Evolutionary conservation across 2,113 vertebrate genomes (phyloP), one percentile per base, ranked within the genome.

Genomic region (Empidonax traillii): DNA sequence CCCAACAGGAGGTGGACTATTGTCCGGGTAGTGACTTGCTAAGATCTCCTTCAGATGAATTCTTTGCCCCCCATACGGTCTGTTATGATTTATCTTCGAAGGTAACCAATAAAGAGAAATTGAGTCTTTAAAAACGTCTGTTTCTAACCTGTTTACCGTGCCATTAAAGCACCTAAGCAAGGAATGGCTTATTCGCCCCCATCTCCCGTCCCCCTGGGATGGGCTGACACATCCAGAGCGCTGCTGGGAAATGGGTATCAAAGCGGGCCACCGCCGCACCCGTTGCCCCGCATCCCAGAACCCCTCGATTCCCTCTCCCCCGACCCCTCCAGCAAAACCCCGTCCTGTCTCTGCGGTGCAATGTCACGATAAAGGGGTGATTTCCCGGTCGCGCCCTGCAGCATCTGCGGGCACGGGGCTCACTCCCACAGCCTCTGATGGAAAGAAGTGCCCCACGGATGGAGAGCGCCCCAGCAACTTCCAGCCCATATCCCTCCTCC

Each of bases 1-100:
- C 98, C 98, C 98, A 95, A 97, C 97, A 97, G 98, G 98, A 98
- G 98, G 97, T 94, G 97, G 96, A 96, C 97, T 98, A 96, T 98
- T 97, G 98, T 98, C 98, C 98, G 97, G 97, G 97, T 95, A 98
- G 97, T 94, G 97, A 97, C 96, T 98, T 88, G 96, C 97, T 96
- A 97, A 97, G 97, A 97, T 94, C 90, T 88, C 85, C 94, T 95
- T 96, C 47, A 96, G 97, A 96, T 96, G 96, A 89, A 96, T 98
- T 95, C 88, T 97, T 94, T 96, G 94, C 96, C 93, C 95, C 92
- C 90, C 47, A 56, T 88, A 66, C 91, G 12, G 67, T 14, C 76
- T 95, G 94, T 73, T 89, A 95, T 93, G 96, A 98, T 98, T 98
- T 98, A 96, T 94, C 58, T 95, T 96, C 89, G 77, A 95, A 92